phyloP scores from a whole-genome alignment of 2,888 invertebrate genomes.

The Acrocera orbiculus region DNA sequence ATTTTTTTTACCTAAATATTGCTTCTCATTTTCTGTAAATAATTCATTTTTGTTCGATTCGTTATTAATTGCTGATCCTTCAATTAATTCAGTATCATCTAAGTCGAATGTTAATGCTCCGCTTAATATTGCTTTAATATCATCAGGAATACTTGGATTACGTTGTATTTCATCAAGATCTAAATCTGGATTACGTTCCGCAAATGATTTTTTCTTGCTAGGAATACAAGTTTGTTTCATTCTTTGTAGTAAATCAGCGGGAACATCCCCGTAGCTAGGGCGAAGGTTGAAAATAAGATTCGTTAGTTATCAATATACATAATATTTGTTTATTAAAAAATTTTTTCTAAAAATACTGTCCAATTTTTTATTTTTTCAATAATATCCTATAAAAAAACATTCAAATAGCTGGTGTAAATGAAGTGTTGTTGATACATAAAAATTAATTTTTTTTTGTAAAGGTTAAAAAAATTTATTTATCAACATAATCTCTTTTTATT shows the following conservation, averaged over 20 bases:
- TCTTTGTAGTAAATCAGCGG: conserved; percentile 20
- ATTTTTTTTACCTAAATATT: conserved; percentile 2
- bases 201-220: conserved; percentile 28
- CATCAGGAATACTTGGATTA: conserved; percentile 31
- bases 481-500: too few relatives aligned
- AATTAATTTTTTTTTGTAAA: too few relatives aligned
- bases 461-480: too few relatives aligned
- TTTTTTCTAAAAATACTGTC: too few relatives aligned
- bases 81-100: conserved; percentile 14
- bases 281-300: too few relatives aligned
- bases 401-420: too few relatives aligned
- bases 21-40: background rate
- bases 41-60: background rate
- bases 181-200: conserved; percentile 31
- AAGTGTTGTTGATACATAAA: too few relatives aligned
- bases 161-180: conserved; percentile 30
- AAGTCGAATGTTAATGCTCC: conserved; percentile 25
- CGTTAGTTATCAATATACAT: too few relatives aligned
- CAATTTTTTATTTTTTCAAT: too few relatives aligned
- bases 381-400: too few relatives aligned
- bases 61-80: conserved; percentile 1
- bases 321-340: too few relatives aligned
- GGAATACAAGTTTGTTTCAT: conserved; percentile 30
- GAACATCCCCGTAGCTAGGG: conserved; percentile 15
- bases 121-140: conserved; percentile 29